Percentiles rank a stretch among this genome's conserved stretches.
Conservation (phyloP, 35 echinoderm and acorn worm genomes). For the Apostichopus californicus region DNA sequence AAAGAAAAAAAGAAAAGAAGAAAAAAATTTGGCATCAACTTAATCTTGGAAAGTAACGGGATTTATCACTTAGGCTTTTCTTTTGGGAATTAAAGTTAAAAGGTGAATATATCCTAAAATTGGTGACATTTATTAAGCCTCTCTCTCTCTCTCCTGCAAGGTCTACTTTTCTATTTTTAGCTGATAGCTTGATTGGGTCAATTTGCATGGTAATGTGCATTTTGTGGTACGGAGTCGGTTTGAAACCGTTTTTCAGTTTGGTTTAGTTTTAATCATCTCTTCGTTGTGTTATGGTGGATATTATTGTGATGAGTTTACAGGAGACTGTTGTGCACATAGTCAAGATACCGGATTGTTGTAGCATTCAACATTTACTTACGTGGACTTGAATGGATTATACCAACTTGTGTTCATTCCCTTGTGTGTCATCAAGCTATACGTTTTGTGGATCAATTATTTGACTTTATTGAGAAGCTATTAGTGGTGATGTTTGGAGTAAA, state of each 20-base stretch:
- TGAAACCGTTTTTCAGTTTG: background rate
- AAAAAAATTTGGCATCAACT: background rate
- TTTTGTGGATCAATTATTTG: no score
- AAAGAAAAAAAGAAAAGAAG: background rate
- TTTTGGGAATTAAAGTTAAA: no score
- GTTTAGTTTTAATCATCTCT: background rate
- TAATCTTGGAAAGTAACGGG: background rate
- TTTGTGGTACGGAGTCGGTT: background rate
- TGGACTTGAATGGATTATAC: no score
- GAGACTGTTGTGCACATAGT: no score
- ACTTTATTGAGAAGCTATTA: no score
- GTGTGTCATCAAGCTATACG: no score
- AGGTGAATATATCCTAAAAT: background rate
- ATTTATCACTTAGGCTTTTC: background rate
- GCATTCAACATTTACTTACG: no score
- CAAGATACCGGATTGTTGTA: no score
- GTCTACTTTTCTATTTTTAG: slow-evolving; percentile 2
- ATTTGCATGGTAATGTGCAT: background rate
- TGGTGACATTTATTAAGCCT: background rate
- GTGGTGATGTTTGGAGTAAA: no score
- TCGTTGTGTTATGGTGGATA: no score
- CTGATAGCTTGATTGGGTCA: background rate
- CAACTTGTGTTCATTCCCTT: no score
- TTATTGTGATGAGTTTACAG: no score
- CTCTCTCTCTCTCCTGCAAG: background rate